Percentiles rank a stretch among this genome's conserved stretches.
Evolutionary conservation across 2,888 invertebrate species (phyloP).

Genomic region (Synanthedon formicaeformis): DNA sequence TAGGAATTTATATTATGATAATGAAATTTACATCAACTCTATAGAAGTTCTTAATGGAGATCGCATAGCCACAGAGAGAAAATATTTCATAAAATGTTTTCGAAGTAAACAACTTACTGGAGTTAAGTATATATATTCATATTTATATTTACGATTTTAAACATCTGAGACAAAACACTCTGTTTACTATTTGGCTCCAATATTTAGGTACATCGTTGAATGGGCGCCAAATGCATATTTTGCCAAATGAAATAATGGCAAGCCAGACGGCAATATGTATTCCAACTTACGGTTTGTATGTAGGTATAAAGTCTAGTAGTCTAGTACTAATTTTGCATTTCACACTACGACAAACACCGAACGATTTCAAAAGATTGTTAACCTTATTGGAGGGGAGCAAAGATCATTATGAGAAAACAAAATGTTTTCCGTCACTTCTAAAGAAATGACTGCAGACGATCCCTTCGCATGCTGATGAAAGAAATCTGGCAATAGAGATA

Average conservation of each 20-base stretch:
- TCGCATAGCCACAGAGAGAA: no score
- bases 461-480: slow-evolving; percentile 16
- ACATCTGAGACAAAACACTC: slow-evolving; percentile 24
- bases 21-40: no score
- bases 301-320: slow-evolving; percentile 24
- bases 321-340: slow-evolving; percentile 19
- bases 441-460: slow-evolving; percentile 1
- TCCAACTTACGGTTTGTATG: slow-evolving; percentile 18
- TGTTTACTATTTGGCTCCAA: slow-evolving; percentile 40
- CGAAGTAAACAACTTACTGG: slow-evolving; percentile 8
- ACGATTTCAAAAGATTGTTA: not conserved
- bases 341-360: slow-evolving; percentile 4
- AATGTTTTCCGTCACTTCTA: not conserved
- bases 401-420: not conserved
- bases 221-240: slow-evolving; percentile 53
- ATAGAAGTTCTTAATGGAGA: no score
- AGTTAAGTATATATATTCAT: slow-evolving; percentile 10
- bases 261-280: slow-evolving; percentile 38
- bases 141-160: slow-evolving; percentile 8
- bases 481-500: slow-evolving; percentile 17
- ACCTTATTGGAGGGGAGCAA: not conserved
- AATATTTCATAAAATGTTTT: not conserved
- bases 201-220: slow-evolving; percentile 47
- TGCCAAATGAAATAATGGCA: slow-evolving; percentile 51
- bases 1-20: no score